These are phyloP conservation scores for Microtus ochrogaster DNA, from an alignment of 2,113 vertebrate genomes.

Conservation along the genomic window DNA sequence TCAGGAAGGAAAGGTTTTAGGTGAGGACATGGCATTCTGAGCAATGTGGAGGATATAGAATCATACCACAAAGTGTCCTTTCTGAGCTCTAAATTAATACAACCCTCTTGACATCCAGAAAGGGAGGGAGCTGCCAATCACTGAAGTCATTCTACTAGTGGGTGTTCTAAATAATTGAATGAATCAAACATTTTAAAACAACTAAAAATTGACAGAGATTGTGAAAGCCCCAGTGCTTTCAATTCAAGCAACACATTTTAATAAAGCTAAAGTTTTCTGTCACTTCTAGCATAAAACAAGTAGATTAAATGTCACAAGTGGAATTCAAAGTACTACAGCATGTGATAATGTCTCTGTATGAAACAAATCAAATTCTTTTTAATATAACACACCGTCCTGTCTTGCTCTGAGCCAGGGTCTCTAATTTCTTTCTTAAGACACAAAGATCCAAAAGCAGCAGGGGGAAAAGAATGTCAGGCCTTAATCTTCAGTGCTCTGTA, in stretches of 20 bases:
- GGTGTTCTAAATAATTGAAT: neutral
- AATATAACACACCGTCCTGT: neutral
- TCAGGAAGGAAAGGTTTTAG: neutral
- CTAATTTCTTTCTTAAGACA: constrained; percentile 40
- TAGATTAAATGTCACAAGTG: constrained; percentile 40
- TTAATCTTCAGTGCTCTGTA: constrained; percentile 16
- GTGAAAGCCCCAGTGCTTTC: neutral
- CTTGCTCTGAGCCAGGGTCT: neutral
- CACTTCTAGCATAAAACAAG: constrained; percentile 39
- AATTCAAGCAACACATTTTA: neutral
- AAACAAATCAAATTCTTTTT: constrained; percentile 67
- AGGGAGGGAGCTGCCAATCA: neutral
- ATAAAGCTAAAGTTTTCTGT: constrained; percentile 30
- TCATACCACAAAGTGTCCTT: neutral
- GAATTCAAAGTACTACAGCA: constrained; percentile 9
- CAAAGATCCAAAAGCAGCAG: constrained; percentile 20
- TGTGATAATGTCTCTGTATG: neutral
- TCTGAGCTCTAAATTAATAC: neutral
- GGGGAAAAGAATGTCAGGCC: neutral
- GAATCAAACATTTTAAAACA: neutral
- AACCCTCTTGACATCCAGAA: neutral
- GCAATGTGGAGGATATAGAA: neutral
- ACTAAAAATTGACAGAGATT: neutral
- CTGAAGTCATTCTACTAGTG: neutral
- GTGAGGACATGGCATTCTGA: neutral